A percentile compares a stretch with the other conserved stretches of the same genome.
Evolutionary conservation across 2,888 invertebrate species (phyloP).

Genomic region (Drosophila yooni): DNA sequence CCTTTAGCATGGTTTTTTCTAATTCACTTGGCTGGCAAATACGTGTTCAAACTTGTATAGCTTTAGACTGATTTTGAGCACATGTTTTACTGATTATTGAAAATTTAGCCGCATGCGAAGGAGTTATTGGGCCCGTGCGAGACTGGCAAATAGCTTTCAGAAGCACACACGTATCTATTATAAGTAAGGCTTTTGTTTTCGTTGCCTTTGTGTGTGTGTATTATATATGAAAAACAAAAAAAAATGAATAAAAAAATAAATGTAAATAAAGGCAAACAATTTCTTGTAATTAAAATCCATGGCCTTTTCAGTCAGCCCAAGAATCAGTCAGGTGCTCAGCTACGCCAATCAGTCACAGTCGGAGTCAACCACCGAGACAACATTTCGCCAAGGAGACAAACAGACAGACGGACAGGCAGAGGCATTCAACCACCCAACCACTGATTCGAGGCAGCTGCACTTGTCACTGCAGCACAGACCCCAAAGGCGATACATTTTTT

Average conservation of each 20-base stretch:
- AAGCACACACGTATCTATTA: constrained; percentile 26
- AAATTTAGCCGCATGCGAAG: not conserved
- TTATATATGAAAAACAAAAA: constrained; percentile 6
- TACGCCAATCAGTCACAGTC: constrained; percentile 79
- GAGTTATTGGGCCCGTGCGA: not conserved
- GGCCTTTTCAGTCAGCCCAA: constrained; percentile 69
- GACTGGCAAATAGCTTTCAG: not conserved
- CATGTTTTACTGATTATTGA: not conserved
- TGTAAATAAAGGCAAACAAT: constrained; percentile 73
- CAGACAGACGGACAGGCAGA: constrained; percentile 10
- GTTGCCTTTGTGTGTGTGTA: constrained; percentile 36
- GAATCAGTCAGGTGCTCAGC: constrained; percentile 78
- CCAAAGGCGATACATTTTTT: constrained; percentile 42
- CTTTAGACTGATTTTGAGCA: not conserved
- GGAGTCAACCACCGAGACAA: constrained; percentile 75
- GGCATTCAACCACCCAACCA: constrained; percentile 25
- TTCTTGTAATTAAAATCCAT: constrained; percentile 82
- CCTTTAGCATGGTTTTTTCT: too few species aligned
- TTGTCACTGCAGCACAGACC: constrained; percentile 70
- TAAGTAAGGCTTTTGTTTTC: constrained; percentile 61
- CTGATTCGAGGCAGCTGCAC: constrained; percentile 50
- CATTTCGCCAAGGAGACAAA: constrained; percentile 33
- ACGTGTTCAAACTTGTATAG: not conserved
- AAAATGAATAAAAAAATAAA: constrained; percentile 13
- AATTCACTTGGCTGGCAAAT: not conserved